Evolutionary conservation across 2,888 invertebrate genomes (phyloP), one percentile per base, ranked within the genome.

Genomic region (Euzophera pinguis): DNA sequence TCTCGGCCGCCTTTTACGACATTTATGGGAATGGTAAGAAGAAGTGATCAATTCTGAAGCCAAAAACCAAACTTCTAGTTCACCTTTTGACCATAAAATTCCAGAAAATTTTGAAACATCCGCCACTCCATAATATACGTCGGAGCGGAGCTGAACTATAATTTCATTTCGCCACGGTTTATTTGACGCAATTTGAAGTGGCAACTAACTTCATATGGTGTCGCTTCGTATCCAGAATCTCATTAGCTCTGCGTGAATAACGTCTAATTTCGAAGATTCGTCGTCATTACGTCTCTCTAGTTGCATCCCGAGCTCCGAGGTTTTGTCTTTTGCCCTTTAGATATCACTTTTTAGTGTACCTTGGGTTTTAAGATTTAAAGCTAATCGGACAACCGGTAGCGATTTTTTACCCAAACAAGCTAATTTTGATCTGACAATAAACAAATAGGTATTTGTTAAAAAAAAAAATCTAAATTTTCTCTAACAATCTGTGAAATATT

Each of bases 101-200:
- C 10, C 8, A 32, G 7, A 32, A 32, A 10, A 32, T 9, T 16
- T 39, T 39, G 16, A 16, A 39, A 39, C 10, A 16, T 16, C 8
- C 6, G 5, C 1, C 6, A 1, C 6, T 39, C 14, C 13, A 39
- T 1, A 39, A 39, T 39, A 32, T 32, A 32, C 8, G 16, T 39
- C 9, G 14, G 14, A 8, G 39, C 39, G 16, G 16, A 4, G 38
- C 10, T 10, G 45, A 32, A 45, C 32, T 14, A 32, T 45, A 45
- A 45, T 45, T 45, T 14, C 13, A 32, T 45, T 45, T 16, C 10
- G 16, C 32, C 3, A 3, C 45, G 45, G 45, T 45, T 45, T 32
- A 45, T 45, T 45, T 45, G 45, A 45, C 29, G 45, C 45, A 45
- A 45, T 45, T 45, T 45, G 45, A 12, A 45, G 45, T 32, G 32